phyloP scores from a whole-genome alignment of 2,113 vertebrate genomes.

The Erythrocercus mccallii region DNA sequence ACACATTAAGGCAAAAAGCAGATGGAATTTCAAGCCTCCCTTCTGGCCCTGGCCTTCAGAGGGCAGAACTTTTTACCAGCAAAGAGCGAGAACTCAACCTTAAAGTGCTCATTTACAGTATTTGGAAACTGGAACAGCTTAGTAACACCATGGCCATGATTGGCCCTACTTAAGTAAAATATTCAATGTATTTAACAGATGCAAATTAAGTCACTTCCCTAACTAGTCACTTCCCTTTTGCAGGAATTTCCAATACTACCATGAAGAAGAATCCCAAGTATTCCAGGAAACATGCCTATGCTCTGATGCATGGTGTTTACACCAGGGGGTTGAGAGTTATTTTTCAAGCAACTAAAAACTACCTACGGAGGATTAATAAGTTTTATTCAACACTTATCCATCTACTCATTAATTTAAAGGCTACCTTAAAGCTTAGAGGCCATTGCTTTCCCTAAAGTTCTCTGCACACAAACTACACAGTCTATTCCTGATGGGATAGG shows the following conservation, averaged over 20 bases:
- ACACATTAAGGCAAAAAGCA: slow-evolving; percentile 43
- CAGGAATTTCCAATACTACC: background rate
- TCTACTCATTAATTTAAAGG: slow-evolving; percentile 45
- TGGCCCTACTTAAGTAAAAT: background rate
- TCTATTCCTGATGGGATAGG: background rate
- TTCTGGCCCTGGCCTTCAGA: background rate
- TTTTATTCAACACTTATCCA: slow-evolving; percentile 32
- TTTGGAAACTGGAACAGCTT: slow-evolving; percentile 22
- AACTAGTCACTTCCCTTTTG: background rate
- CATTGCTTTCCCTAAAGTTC: slow-evolving; percentile 33
- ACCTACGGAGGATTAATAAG: slow-evolving; percentile 32
- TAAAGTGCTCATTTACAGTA: slow-evolving; percentile 62
- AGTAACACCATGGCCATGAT: background rate
- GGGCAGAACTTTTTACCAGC: background rate
- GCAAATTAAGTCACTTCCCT: background rate
- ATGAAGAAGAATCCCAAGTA: slow-evolving; percentile 21
- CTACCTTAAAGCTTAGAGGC: slow-evolving; percentile 69
- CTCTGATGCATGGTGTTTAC: slow-evolving; percentile 40
- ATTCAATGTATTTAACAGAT: background rate
- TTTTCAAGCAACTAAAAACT: slow-evolving; percentile 60
- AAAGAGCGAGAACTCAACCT: slow-evolving; percentile 43
- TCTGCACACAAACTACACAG: slow-evolving; percentile 34
- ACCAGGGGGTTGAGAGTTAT: background rate
- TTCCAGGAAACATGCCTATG: slow-evolving; percentile 21
- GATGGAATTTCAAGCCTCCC: slow-evolving; percentile 11